Conservation (phyloP, 1,140 invertebrate genomes). For the Asbolus verrucosus region DNA sequence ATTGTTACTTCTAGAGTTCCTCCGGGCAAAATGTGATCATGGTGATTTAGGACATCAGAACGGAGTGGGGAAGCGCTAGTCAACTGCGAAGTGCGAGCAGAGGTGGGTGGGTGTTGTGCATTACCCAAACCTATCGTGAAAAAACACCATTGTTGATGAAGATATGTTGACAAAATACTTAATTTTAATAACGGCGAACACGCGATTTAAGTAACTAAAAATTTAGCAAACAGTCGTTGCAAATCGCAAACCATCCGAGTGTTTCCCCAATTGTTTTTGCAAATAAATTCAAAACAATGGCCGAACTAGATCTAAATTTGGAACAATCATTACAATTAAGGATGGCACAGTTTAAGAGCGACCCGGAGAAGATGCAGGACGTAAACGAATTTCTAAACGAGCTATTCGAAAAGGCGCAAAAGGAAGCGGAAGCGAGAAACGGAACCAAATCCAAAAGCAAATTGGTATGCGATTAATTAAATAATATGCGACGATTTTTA, state of each 20-base stretch:
- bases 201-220: too few relatives aligned
- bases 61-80: conserved; percentile 31
- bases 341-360: conserved; percentile 62
- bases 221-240: background rate
- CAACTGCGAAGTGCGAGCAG: conserved; percentile 20
- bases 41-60: conserved; percentile 26
- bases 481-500: background rate
- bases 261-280: too few relatives aligned
- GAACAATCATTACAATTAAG: conserved; percentile 58
- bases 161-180: conserved; percentile 12
- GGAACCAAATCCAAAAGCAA: conserved; percentile 58
- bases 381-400: conserved; percentile 63
- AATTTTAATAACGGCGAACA: too few relatives aligned
- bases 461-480: conserved; percentile 56
- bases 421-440: conserved; percentile 57
- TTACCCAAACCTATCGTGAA: background rate
- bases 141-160: background rate
- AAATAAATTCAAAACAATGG: conserved; percentile 51
- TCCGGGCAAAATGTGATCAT: conserved; percentile 27
- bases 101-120: background rate
- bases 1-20: conserved; percentile 20
- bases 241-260: too few relatives aligned
- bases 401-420: conserved; percentile 61
- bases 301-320: conserved; percentile 58
- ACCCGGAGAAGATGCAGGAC: conserved; percentile 62